These are phyloP conservation scores for Leptinotarsa juncta DNA, from an alignment of 2,888 invertebrate species.

Conservation along the genomic window DNA sequence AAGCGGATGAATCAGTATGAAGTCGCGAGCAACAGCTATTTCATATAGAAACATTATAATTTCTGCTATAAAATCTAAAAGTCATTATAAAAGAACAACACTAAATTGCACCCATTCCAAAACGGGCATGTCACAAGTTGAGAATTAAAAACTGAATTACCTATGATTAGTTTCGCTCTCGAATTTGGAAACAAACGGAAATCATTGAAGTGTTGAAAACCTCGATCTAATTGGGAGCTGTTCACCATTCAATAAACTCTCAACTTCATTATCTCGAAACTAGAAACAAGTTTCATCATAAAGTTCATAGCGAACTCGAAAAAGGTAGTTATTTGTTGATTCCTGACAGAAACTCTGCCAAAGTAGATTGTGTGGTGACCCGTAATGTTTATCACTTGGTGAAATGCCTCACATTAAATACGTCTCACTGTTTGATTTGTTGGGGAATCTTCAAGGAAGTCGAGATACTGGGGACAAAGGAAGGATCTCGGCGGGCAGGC, in stretches of 20 bases:
- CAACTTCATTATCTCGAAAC: slow-evolving; percentile 5
- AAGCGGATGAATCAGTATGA: no score
- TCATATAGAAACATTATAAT: no score
- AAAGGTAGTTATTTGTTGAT: neutral
- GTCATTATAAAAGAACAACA: no score
- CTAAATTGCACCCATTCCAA: no score
- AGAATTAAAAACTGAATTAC: no score
- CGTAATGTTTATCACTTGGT: slow-evolving; percentile 36
- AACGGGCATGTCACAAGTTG: no score
- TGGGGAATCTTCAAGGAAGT: slow-evolving; percentile 37
- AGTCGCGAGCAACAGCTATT: no score
- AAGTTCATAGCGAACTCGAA: neutral
- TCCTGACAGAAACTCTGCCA: neutral
- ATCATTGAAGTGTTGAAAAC: neutral
- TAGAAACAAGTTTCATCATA: neutral
- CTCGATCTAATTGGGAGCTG: neutral
- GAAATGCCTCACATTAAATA: slow-evolving; percentile 42
- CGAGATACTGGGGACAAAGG: slow-evolving; percentile 42
- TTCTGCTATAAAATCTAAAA: no score
- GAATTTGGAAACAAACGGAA: neutral
- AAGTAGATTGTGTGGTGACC: slow-evolving; percentile 16
- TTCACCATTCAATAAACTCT: neutral
- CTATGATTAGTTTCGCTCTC: no score
- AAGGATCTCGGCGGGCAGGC: slow-evolving; percentile 49
- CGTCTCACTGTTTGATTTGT: slow-evolving; percentile 44